A percentile compares a stretch with the other conserved stretches of the same genome.
Conservation (phyloP, 2,113 vertebrate genomes). For the Willisornis vidua region DNA sequence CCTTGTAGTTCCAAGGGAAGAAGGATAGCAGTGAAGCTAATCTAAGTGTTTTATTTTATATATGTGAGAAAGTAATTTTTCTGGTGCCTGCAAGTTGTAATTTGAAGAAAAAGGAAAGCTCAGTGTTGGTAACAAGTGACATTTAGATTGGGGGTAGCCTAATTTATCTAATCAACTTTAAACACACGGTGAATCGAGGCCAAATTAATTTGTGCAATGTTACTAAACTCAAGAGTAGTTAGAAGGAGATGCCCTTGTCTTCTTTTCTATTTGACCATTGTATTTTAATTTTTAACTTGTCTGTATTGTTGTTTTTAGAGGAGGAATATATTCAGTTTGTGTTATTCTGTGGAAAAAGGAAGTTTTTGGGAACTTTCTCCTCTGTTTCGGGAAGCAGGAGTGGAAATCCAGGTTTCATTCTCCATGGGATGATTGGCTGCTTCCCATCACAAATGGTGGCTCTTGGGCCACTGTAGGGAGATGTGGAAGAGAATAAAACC, state of each 20-base stretch:
- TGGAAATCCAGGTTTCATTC: background rate
- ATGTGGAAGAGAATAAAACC: too few species aligned
- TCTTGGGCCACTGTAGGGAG: too few species aligned
- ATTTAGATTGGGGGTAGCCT: background rate
- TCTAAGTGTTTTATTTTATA: background rate
- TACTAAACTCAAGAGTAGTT: background rate
- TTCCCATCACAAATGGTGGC: too few species aligned
- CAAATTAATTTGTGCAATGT: background rate
- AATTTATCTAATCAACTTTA: background rate
- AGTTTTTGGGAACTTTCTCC: background rate
- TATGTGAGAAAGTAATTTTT: background rate
- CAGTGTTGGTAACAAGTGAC: background rate
- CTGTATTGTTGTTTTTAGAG: background rate
- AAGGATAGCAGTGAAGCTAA: background rate
- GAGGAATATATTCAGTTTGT: background rate
- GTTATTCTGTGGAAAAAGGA: background rate
- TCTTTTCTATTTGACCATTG: background rate
- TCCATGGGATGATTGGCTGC: background rate
- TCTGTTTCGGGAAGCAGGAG: background rate
- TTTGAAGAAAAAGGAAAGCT: background rate
- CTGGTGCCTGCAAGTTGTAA: background rate
- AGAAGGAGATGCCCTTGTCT: background rate
- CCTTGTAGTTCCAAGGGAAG: background rate
- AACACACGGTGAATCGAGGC: background rate
- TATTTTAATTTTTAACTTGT: background rate